Evolutionary conservation across 2,888 invertebrate genomes (phyloP).

Genomic region (Digitonthophagus gazella): DNA sequence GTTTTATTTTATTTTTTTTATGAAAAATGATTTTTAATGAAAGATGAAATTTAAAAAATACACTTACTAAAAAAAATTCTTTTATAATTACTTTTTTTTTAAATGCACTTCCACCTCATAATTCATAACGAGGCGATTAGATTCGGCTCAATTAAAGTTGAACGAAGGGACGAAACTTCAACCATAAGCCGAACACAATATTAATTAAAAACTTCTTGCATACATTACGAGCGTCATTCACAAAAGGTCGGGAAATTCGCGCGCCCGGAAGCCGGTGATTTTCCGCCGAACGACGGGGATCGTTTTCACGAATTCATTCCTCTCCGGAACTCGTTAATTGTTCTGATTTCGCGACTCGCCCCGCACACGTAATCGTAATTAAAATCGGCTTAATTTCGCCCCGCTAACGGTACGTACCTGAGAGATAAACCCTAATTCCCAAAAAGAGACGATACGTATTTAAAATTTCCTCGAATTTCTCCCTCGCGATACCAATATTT

Average conservation of each 20-base stretch:
- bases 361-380: neutral
- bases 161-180: neutral
- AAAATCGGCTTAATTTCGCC: neutral
- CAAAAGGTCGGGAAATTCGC: neutral
- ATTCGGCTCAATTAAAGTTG: conserved; percentile 14
- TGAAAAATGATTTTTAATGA: neutral
- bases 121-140: conserved; percentile 9
- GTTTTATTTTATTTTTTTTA: neutral
- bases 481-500: too few species aligned
- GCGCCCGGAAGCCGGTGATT: neutral
- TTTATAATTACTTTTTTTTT: too few species aligned
- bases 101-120: neutral
- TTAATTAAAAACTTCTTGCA: conserved; percentile 15
- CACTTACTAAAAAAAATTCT: neutral
- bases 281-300: neutral
- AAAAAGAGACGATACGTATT: too few species aligned
- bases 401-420: too few species aligned
- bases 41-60: neutral
- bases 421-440: too few species aligned
- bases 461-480: too few species aligned
- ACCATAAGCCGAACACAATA: conserved; percentile 10
- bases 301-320: neutral
- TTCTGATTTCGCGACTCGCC: neutral
- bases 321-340: neutral
- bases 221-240: conserved; percentile 12